These are phyloP conservation scores for Catagonus wagneri DNA, from an alignment of 2,113 vertebrate genomes.

Conservation along the genomic window DNA sequence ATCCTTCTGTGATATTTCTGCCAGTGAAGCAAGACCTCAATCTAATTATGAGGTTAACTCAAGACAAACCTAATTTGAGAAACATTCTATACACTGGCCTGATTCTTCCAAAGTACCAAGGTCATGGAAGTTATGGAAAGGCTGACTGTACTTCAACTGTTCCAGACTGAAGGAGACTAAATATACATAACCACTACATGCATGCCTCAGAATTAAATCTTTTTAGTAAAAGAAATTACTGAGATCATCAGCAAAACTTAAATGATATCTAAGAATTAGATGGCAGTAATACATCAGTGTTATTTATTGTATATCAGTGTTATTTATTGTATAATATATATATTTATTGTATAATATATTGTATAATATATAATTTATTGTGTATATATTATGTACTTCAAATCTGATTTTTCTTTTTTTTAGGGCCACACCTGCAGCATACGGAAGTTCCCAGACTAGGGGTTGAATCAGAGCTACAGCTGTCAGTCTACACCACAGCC, in stretches of 20 bases:
- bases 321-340: too few species aligned
- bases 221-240: neutral
- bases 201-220: neutral
- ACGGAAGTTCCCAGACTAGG: too few species aligned
- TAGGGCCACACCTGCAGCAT: too few species aligned
- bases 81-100: neutral
- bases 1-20: neutral
- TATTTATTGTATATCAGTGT: too few species aligned
- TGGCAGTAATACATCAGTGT: neutral
- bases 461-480: too few species aligned
- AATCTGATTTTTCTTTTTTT: too few species aligned
- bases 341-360: neutral
- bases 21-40: neutral
- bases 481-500: too few species aligned
- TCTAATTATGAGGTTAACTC: neutral
- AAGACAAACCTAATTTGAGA: neutral
- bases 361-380: neutral
- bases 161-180: neutral
- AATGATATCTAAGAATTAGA: constrained; percentile 27
- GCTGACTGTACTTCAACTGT: neutral
- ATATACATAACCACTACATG: neutral
- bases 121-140: neutral
- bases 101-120: neutral
- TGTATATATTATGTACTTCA: neutral
- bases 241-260: neutral